Conservation (phyloP, 2,797 vertebrate genomes). For the Hephaestus fuliginosus region DNA sequence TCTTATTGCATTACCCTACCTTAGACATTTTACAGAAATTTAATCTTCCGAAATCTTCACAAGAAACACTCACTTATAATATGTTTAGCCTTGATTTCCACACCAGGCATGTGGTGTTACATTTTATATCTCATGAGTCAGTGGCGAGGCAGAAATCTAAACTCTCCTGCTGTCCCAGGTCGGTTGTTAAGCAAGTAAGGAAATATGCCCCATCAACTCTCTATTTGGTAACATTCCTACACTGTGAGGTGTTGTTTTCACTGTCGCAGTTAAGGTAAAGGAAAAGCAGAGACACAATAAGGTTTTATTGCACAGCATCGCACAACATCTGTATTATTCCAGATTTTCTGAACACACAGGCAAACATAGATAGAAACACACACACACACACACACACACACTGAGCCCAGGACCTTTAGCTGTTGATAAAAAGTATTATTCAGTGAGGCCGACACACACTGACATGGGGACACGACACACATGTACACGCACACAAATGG, state of each 20-base stretch:
- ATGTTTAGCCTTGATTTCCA: background rate
- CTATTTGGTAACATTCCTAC: background rate
- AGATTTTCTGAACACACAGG: conserved; percentile 1
- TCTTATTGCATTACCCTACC: background rate
- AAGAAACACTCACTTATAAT: background rate
- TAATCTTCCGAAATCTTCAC: background rate
- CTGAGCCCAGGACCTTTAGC: conserved; percentile 10
- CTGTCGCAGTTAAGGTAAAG: background rate
- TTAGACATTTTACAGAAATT: background rate
- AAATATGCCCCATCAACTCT: background rate
- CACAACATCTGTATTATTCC: background rate
- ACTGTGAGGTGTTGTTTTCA: background rate
- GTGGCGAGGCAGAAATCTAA: background rate
- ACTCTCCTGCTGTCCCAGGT: background rate
- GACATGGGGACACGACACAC: conserved; percentile 66
- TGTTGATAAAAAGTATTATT: conserved; percentile 39
- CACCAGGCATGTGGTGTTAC: background rate
- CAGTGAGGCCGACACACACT: conserved; percentile 49
- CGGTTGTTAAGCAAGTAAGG: background rate
- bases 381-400: background rate
- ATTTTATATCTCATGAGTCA: background rate
- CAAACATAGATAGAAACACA: background rate
- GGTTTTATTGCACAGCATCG: background rate
- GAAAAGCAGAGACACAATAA: background rate
- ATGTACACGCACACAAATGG: conserved; percentile 78